Conservation (phyloP, 2,113 vertebrate species). For the Plotosus lineatus region DNA sequence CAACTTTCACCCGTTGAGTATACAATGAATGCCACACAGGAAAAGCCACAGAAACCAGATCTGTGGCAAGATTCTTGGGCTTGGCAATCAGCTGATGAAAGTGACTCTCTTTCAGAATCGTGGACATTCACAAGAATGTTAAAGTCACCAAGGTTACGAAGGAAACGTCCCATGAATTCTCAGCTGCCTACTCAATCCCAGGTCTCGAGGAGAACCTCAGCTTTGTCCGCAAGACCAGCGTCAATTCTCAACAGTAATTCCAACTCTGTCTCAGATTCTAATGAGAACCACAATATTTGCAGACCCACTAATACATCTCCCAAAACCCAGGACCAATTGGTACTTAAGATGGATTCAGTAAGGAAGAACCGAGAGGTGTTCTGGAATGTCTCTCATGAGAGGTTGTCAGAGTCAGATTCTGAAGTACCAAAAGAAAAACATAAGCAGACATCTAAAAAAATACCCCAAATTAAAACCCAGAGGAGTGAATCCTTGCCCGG, state of each 20-base stretch:
- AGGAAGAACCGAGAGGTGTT: slow-evolving; percentile 58
- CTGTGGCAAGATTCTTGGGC: slow-evolving; percentile 30
- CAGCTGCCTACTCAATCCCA: slow-evolving; percentile 25
- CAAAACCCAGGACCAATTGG: slow-evolving; percentile 43
- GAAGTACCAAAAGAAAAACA: slow-evolving; percentile 45
- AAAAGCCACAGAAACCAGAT: slow-evolving; percentile 30
- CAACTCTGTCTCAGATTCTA: slow-evolving; percentile 59
- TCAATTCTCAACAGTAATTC: slow-evolving; percentile 39
- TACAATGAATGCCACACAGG: background rate
- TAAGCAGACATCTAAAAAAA: slow-evolving; percentile 29
- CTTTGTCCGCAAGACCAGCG: background rate
- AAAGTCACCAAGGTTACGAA: slow-evolving; percentile 59
- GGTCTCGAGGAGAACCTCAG: background rate
- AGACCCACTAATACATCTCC: slow-evolving; percentile 44
- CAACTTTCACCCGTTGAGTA: background rate
- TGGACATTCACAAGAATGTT: slow-evolving; percentile 54
- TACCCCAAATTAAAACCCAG: slow-evolving; percentile 53
- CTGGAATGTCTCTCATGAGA: slow-evolving; percentile 43
- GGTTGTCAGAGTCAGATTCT: slow-evolving; percentile 51
- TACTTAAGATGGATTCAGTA: slow-evolving; percentile 61
- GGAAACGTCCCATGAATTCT: slow-evolving; percentile 52
- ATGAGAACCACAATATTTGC: slow-evolving; percentile 35
- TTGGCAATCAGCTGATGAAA: slow-evolving; percentile 44
- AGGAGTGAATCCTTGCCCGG: slow-evolving; percentile 62
- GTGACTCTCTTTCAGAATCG: slow-evolving; percentile 33